A percentile compares a stretch with the other conserved stretches of the same genome.
These are phyloP conservation scores for Chlamydotis undulata DNA, from an alignment of 2,113 vertebrate species.

Conservation along the genomic window DNA sequence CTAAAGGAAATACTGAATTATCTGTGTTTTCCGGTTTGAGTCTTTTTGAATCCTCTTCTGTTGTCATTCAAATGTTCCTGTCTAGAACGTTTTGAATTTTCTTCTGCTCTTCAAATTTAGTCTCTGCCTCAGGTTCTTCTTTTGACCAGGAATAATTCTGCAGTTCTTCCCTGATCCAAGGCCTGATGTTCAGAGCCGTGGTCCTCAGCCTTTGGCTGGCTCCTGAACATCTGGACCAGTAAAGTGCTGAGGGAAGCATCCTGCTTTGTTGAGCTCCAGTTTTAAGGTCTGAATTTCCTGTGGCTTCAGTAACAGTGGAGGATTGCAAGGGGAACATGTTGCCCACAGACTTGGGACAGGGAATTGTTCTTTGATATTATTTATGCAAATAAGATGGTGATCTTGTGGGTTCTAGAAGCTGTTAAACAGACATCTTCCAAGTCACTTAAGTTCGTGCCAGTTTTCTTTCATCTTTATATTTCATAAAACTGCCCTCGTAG, in stretches of 20 bases:
- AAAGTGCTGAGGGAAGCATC: not conserved
- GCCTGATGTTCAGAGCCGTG: not conserved
- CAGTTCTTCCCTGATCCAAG: not conserved
- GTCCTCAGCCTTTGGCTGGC: not conserved
- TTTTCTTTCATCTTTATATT: not conserved
- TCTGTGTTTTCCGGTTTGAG: not conserved
- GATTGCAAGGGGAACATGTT: not conserved
- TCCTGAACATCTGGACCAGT: not conserved
- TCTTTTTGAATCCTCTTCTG: not conserved
- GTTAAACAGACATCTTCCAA: not conserved
- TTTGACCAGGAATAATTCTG: not conserved
- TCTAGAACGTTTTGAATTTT: not conserved
- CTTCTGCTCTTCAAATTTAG: not conserved
- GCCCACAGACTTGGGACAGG: not conserved
- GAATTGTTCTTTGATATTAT: not conserved
- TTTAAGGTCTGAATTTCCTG: not conserved
- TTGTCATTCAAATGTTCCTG: not conserved
- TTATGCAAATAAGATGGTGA: not conserved
- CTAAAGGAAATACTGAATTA: not conserved
- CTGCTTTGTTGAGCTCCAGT: not conserved
- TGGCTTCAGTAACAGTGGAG: not conserved
- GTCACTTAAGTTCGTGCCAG: not conserved
- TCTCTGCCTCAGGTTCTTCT: not conserved
- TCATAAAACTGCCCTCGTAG: not conserved
- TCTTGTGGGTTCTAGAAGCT: not conserved